A percentile compares a stretch with the other conserved stretches of the same genome.
Evolutionary conservation across 1,140 invertebrate species (phyloP).

Genomic region (Helicorthomorpha holstii): DNA sequence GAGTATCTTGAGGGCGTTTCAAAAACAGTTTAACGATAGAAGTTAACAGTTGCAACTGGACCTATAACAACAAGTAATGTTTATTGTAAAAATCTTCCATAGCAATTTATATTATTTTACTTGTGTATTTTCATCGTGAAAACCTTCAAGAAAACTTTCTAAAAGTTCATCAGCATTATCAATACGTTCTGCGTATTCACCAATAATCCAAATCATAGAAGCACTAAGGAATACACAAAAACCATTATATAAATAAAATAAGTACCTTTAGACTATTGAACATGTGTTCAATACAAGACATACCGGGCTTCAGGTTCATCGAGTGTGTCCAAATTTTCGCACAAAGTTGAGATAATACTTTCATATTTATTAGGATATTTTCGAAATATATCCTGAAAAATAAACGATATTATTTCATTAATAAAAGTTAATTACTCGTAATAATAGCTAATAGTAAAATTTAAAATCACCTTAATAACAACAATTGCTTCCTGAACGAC

Average conservation of each 20-base stretch:
- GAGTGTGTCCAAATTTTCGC: slow-evolving; percentile 95
- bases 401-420: no score
- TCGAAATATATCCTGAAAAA: slow-evolving; percentile 74
- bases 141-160: slow-evolving; percentile 98
- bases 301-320: slow-evolving; percentile 92
- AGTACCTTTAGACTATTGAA: background rate
- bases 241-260: background rate
- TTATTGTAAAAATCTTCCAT: no score
- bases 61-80: slow-evolving; percentile 26
- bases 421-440: background rate
- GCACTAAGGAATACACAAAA: slow-evolving; percentile 37
- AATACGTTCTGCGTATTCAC: slow-evolving; percentile 96
- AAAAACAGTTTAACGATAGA: slow-evolving; percentile 98
- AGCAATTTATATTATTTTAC: no score
- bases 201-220: slow-evolving; percentile 99
- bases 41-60: slow-evolving; percentile 89
- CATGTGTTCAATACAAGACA: slow-evolving; percentile 1
- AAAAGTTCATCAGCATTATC: slow-evolving; percentile 98
- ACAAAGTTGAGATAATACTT: slow-evolving; percentile 97
- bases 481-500: slow-evolving; percentile 99
- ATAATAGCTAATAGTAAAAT: background rate
- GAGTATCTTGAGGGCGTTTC: slow-evolving; percentile 93
- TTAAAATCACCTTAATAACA: slow-evolving; percentile 63
- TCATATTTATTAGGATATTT: slow-evolving; percentile 99
- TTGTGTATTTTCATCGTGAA: slow-evolving; percentile 98